Evolutionary conservation across 2,888 invertebrate genomes (phyloP).

Genomic region (Mesochorus sp.): DNA sequence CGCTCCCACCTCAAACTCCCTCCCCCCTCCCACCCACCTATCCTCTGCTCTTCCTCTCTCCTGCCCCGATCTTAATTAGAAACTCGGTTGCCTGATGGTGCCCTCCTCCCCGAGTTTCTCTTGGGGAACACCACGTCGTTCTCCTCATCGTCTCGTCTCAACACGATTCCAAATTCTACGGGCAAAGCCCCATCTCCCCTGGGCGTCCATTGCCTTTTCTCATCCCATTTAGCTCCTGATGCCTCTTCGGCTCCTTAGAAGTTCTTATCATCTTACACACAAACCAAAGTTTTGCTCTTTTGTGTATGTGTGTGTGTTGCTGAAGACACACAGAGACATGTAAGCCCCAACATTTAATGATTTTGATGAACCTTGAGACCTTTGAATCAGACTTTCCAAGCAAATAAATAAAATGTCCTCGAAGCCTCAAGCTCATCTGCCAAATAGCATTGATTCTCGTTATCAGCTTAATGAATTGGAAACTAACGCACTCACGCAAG

Average conservation of each 20-base stretch:
- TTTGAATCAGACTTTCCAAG: no score
- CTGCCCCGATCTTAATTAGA: slow-evolving; percentile 60
- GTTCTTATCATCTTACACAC: background rate
- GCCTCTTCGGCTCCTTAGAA: background rate
- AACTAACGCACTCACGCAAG: no score
- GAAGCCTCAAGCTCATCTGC: no score
- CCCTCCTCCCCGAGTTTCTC: slow-evolving; percentile 23
- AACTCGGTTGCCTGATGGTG: slow-evolving; percentile 55
- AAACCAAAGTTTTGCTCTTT: background rate
- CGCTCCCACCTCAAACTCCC: no score
- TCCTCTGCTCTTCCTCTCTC: slow-evolving; percentile 31
- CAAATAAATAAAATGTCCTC: no score
- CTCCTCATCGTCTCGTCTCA: slow-evolving; percentile 34
- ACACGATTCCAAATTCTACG: slow-evolving; percentile 52
- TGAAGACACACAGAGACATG: no score
- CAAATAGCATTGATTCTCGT: no score
- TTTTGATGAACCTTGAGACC: no score
- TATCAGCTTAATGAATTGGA: no score
- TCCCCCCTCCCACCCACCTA: no score
- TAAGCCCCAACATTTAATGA: no score
- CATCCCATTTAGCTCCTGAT: slow-evolving; percentile 1
- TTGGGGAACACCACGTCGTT: slow-evolving; percentile 41
- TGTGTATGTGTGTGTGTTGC: background rate
- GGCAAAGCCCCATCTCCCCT: slow-evolving; percentile 37
- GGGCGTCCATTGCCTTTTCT: slow-evolving; percentile 27